A percentile compares a stretch with the other conserved stretches of the same genome.
phyloP scores from a whole-genome alignment of 2,888 invertebrate genomes.

The Drepana falcataria region DNA sequence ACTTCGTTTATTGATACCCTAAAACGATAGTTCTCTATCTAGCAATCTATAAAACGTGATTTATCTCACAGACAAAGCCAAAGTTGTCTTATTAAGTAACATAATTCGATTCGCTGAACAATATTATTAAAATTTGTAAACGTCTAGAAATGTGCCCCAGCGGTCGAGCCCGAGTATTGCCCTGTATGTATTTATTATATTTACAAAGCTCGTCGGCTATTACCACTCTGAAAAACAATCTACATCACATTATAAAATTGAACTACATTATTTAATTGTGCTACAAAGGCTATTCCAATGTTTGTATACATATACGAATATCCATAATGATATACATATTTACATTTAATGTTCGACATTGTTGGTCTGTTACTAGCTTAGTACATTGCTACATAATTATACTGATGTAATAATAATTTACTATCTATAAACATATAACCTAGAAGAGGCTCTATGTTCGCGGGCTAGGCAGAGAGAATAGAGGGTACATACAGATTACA shows the following conservation, averaged over 20 bases:
- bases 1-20: too few species aligned
- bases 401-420: not conserved
- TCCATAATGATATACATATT: not conserved
- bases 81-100: not conserved
- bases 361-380: not conserved
- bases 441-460: too few species aligned
- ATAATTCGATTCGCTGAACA: slow-evolving; percentile 3
- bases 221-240: not conserved
- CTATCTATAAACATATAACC: not conserved
- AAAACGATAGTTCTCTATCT: too few species aligned
- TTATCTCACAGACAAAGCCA: not conserved
- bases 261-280: not conserved
- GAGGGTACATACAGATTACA: too few species aligned
- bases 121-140: not conserved
- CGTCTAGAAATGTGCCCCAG: slow-evolving; percentile 1
- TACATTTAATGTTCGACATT: not conserved
- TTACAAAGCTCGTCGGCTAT: slow-evolving; percentile 2
- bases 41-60: slow-evolving; percentile 1
- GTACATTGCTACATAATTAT: too few species aligned
- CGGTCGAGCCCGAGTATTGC: not conserved
- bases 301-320: not conserved
- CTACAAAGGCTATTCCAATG: not conserved
- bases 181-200: not conserved
- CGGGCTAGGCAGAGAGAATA: too few species aligned
- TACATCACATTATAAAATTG: slow-evolving; percentile 2